Evolutionary conservation across 2,797 vertebrate species (phyloP).

Genomic region (Graptemys geographica): DNA sequence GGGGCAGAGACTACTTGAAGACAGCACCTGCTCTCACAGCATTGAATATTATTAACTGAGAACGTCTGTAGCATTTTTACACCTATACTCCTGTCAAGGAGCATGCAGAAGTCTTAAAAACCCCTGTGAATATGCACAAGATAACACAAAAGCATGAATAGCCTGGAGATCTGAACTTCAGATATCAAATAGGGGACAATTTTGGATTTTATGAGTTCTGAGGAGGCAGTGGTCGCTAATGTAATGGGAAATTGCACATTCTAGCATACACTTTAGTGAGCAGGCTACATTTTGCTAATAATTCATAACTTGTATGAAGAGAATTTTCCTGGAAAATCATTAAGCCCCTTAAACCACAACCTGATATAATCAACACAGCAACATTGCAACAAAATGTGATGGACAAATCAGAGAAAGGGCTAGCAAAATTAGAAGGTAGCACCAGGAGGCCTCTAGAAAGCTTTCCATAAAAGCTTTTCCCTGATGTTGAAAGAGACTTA

Average conservation of each 20-base stretch:
- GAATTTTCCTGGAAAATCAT: neutral
- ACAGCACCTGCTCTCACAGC: constrained; percentile 28
- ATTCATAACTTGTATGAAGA: neutral
- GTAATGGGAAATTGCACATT: fast-evolving
- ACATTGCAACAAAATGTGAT: neutral
- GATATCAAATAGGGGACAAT: neutral
- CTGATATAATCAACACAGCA: fast-evolving
- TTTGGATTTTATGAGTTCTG: neutral
- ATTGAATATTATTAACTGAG: constrained; percentile 14
- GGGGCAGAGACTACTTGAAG: constrained; percentile 21
- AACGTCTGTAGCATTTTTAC: neutral
- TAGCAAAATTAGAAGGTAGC: neutral
- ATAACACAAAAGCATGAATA: fast-evolving
- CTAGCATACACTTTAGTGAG: neutral
- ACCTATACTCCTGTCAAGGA: neutral
- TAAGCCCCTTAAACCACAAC: neutral
- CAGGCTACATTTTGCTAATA: neutral
- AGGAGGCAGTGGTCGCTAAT: neutral
- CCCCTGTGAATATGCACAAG: neutral
- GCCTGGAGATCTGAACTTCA: neutral
- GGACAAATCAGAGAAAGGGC: neutral
- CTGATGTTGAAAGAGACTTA: neutral
- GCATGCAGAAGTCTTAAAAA: neutral
- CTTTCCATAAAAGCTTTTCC: neutral
- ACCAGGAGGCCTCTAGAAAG: neutral